phyloP scores from a whole-genome alignment of 2,888 invertebrate species.

The Trilocha varians region DNA sequence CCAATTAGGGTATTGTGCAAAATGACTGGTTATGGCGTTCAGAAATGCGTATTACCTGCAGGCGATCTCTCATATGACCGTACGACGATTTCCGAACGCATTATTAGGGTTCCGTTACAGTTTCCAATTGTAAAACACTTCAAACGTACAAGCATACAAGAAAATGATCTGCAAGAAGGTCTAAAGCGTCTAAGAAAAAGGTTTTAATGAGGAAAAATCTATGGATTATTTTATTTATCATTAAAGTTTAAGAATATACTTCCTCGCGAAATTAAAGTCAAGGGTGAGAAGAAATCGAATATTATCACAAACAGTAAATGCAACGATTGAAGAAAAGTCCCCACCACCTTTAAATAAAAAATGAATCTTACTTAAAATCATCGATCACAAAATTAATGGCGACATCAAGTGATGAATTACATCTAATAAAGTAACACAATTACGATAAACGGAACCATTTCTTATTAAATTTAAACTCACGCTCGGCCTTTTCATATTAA shows the following conservation, averaged over 20 bases:
- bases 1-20: slow-evolving; percentile 35
- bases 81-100: slow-evolving; percentile 1
- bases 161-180: background rate
- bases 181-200: background rate
- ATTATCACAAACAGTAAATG: too few species aligned
- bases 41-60: slow-evolving; percentile 11
- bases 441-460: background rate
- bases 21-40: slow-evolving; percentile 21
- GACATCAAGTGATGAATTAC: too few species aligned
- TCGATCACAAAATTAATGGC: too few species aligned
- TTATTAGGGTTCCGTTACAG: slow-evolving; percentile 1
- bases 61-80: slow-evolving; percentile 6
- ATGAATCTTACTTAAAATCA: background rate
- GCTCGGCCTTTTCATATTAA: background rate
- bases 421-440: too few species aligned
- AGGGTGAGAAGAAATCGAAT: too few species aligned
- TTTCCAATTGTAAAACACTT: too few species aligned
- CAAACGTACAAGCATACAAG: background rate
- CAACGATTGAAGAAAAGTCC: too few species aligned
- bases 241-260: too few species aligned
- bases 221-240: too few species aligned
- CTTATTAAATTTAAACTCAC: background rate
- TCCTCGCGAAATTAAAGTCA: too few species aligned
- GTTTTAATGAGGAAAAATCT: too few species aligned
- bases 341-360: background rate